Conservation (phyloP, 2,888 invertebrate genomes). For the Entomobrya proxima region DNA sequence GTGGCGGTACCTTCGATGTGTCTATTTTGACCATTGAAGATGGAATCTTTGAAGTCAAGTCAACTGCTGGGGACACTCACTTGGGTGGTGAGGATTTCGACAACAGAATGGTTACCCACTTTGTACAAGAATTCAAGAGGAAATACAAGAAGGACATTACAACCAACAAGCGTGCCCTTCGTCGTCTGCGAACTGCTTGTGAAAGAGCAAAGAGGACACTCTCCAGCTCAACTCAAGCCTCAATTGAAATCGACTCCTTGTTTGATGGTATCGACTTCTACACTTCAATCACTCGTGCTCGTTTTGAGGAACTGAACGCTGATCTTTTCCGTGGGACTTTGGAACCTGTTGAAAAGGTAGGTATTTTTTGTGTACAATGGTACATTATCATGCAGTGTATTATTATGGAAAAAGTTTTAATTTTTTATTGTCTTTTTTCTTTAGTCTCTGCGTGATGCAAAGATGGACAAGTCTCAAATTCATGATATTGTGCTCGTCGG, state of each 20-base stretch:
- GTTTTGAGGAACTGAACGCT: slow-evolving; percentile 65
- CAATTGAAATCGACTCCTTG: slow-evolving; percentile 51
- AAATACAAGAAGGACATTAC: slow-evolving; percentile 72
- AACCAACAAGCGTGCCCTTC: slow-evolving; percentile 67
- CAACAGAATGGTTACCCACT: slow-evolving; percentile 72
- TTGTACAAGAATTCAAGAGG: slow-evolving; percentile 69
- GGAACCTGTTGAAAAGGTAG: slow-evolving; percentile 94
- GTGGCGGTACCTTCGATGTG: slow-evolving; percentile 82
- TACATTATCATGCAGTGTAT: too few species aligned
- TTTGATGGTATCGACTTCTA: slow-evolving; percentile 51
- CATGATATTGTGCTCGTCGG: slow-evolving; percentile 95
- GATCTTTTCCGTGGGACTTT: slow-evolving; percentile 84
- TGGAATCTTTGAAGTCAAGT: slow-evolving; percentile 83
- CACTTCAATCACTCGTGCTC: slow-evolving; percentile 49
- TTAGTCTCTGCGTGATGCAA: slow-evolving; percentile 86
- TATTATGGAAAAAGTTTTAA: background rate
- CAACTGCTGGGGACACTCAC: slow-evolving; percentile 82
- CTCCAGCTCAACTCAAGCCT: slow-evolving; percentile 35
- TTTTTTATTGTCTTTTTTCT: background rate
- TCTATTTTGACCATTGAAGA: slow-evolving; percentile 80
- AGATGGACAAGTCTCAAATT: slow-evolving; percentile 94
- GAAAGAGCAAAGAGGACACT: slow-evolving; percentile 63
- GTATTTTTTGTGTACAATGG: too few species aligned
- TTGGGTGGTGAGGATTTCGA: slow-evolving; percentile 83
- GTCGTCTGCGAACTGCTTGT: slow-evolving; percentile 63